A percentile compares a stretch with the other conserved stretches of the same genome.
These are phyloP conservation scores for Oceanodroma tethys DNA, from an alignment of 2,113 vertebrate genomes.

Conservation along the genomic window DNA sequence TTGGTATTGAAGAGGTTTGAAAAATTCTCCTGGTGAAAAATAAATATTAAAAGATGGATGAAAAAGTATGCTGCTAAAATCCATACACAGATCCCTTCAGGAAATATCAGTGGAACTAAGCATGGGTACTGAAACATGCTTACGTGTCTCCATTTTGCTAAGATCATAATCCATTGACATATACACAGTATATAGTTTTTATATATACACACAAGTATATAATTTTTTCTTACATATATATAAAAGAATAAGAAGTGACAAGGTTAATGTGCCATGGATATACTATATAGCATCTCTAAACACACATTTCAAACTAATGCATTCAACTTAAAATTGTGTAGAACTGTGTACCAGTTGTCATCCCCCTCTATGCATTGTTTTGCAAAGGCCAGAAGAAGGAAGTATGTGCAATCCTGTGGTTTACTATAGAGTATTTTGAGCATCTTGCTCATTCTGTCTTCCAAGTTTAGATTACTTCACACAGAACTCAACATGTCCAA, in stretches of 20 bases:
- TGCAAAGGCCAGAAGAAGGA: not conserved
- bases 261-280: not conserved
- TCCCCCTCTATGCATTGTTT: rapidly evolving
- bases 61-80: not conserved
- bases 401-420: not conserved
- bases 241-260: not conserved
- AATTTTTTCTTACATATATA: not conserved
- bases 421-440: not conserved
- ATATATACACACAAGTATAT: not conserved
- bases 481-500: not conserved
- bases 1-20: not conserved
- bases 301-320: not conserved
- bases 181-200: not conserved
- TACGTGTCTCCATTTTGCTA: not conserved
- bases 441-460: not conserved
- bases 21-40: not conserved
- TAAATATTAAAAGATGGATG: not conserved
- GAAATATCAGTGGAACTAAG: not conserved
- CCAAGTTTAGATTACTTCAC: not conserved
- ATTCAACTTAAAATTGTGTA: not conserved
- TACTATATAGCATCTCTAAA: not conserved
- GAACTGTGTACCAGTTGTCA: not conserved
- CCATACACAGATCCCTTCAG: not conserved
- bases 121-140: not conserved
- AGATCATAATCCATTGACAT: not conserved